phyloP scores from a whole-genome alignment of 2,888 invertebrate genomes.

The Leucania comma region DNA sequence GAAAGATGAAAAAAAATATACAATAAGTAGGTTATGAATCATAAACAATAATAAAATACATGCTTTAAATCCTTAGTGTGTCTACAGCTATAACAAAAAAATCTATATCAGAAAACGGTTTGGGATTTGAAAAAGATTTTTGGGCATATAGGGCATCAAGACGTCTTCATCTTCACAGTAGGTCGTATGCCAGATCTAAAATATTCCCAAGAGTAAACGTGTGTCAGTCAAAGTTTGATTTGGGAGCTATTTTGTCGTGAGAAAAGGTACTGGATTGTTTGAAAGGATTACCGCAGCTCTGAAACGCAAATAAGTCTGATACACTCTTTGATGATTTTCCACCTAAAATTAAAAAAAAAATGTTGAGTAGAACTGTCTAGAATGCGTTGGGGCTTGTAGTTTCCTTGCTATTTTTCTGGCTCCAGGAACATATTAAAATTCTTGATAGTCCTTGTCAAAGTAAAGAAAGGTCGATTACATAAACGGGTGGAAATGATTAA shows the following conservation, averaged over 20 bases:
- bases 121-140: background rate
- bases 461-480: slow-evolving; percentile 45
- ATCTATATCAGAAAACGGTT: too few species aligned
- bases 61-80: background rate
- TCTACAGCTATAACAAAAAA: too few species aligned
- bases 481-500: slow-evolving; percentile 30
- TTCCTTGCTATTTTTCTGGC: background rate
- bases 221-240: background rate
- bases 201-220: background rate
- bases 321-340: too few species aligned
- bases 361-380: background rate
- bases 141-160: too few species aligned
- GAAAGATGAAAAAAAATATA: background rate
- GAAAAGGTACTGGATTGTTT: too few species aligned
- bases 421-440: slow-evolving; percentile 11
- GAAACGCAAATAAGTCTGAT: too few species aligned
- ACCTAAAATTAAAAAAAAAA: too few species aligned
- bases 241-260: background rate
- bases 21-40: too few species aligned
- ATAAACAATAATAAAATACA: too few species aligned
- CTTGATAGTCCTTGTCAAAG: slow-evolving; percentile 13
- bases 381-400: background rate
- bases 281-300: too few species aligned
- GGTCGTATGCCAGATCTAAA: background rate
- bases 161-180: background rate